phyloP scores from a whole-genome alignment of 2,797 vertebrate species.

The Tragopan temminckii region DNA sequence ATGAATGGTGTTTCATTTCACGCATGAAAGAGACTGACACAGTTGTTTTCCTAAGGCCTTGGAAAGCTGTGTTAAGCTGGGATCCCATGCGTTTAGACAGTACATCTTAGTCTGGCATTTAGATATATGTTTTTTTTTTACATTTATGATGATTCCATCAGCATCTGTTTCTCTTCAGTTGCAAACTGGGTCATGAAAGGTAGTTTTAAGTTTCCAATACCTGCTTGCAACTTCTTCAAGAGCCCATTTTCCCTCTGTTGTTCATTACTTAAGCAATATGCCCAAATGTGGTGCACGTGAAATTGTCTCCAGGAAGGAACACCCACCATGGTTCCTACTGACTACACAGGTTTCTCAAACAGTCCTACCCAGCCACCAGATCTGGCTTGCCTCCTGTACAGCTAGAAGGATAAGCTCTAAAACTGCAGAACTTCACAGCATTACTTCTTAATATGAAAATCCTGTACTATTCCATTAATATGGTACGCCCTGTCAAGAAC shows the following conservation, averaged over 20 bases:
- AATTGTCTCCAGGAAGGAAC: neutral
- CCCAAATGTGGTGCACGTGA: neutral
- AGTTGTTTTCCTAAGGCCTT: neutral
- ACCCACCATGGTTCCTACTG: neutral
- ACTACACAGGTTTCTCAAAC: neutral
- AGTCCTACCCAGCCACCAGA: neutral
- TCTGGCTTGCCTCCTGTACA: rapidly evolving
- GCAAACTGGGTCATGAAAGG: neutral
- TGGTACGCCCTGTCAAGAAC: neutral
- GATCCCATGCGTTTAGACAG: neutral
- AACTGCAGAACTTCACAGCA: neutral
- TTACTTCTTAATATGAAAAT: neutral
- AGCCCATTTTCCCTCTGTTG: neutral
- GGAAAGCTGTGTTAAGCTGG: neutral
- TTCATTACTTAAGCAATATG: neutral
- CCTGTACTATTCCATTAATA: neutral
- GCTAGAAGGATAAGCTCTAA: neutral
- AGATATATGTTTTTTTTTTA: neutral
- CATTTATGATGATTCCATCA: neutral
- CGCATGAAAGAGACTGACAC: neutral
- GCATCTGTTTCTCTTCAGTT: neutral
- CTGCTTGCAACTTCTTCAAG: neutral
- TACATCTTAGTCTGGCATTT: neutral
- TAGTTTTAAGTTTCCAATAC: neutral
- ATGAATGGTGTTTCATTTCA: neutral